A percentile compares a stretch with the other conserved stretches of the same genome.
These are phyloP conservation scores for Cyanoramphus novaezelandiae DNA, from an alignment of 2,113 vertebrate genomes.

Conservation along the genomic window DNA sequence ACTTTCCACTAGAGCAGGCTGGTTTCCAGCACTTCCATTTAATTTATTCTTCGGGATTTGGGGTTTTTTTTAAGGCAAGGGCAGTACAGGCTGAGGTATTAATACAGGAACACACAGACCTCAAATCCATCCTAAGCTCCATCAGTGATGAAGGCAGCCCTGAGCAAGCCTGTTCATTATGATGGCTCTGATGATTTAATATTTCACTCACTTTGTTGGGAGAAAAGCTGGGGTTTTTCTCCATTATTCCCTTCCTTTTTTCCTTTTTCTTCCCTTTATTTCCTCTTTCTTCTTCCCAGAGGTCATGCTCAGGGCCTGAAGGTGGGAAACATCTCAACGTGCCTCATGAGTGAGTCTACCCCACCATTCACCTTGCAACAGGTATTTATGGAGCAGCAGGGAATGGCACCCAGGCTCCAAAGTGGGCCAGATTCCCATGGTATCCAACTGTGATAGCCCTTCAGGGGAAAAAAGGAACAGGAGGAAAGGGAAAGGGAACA, in stretches of 20 bases:
- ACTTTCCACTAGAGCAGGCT: not conserved
- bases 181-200: not conserved
- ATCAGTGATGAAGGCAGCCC: not conserved
- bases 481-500: no score
- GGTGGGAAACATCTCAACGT: not conserved
- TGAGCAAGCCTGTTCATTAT: not conserved
- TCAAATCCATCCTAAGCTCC: not conserved
- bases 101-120: accelerated
- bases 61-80: no score
- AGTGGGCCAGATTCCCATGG: not conserved
- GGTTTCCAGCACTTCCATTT: not conserved
- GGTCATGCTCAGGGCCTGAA: not conserved
- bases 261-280: not conserved
- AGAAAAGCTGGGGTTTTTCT: not conserved
- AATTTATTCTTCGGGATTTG: not conserved
- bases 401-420: not conserved
- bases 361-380: not conserved
- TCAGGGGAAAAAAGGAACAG: not conserved
- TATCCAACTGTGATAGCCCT: not conserved
- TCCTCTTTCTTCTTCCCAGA: not conserved
- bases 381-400: constrained; percentile 16
- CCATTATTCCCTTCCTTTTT: not conserved
- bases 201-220: not conserved
- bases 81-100: not conserved
- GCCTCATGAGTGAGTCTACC: not conserved